phyloP scores from a whole-genome alignment of 2,888 invertebrate species.

The Mongoloraphidia duomilia region DNA sequence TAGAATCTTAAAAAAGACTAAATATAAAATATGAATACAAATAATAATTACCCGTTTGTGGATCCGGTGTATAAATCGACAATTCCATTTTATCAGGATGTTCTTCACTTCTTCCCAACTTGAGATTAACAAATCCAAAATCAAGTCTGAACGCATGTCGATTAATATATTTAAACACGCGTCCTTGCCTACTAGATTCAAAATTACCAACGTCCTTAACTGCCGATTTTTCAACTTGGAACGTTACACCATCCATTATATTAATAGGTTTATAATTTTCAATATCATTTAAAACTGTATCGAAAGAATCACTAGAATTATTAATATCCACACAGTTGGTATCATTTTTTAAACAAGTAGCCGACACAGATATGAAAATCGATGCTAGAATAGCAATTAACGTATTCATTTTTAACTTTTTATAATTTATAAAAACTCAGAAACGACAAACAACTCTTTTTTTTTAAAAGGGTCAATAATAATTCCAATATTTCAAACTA shows the following conservation, averaged over 20 bases:
- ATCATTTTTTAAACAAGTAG: too few relatives aligned
- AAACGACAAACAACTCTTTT: too few relatives aligned
- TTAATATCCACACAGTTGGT: too few relatives aligned
- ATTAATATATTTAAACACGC: neutral
- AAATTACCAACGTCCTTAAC: neutral
- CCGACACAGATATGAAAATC: too few relatives aligned
- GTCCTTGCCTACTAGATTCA: neutral
- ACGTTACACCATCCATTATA: constrained; percentile 1
- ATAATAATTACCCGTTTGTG: too few relatives aligned
- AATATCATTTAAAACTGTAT: constrained; percentile 1
- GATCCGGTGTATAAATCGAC: neutral
- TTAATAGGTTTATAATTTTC: constrained; percentile 2
- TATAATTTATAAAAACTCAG: too few relatives aligned
- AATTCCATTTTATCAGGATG: constrained; percentile 4
- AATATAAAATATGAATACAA: too few relatives aligned
- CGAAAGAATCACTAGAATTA: neutral
- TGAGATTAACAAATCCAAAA: constrained; percentile 1
- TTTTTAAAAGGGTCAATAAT: too few relatives aligned
- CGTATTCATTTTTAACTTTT: too few relatives aligned
- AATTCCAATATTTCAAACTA: too few relatives aligned
- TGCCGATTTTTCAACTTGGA: constrained; percentile 5
- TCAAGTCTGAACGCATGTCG: constrained; percentile 4
- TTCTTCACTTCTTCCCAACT: constrained; percentile 1
- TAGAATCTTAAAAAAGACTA: too few relatives aligned
- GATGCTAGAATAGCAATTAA: too few relatives aligned